Evolutionary conservation across 2,888 invertebrate species (phyloP).

Genomic region (Eueremaeus valkanovi): DNA sequence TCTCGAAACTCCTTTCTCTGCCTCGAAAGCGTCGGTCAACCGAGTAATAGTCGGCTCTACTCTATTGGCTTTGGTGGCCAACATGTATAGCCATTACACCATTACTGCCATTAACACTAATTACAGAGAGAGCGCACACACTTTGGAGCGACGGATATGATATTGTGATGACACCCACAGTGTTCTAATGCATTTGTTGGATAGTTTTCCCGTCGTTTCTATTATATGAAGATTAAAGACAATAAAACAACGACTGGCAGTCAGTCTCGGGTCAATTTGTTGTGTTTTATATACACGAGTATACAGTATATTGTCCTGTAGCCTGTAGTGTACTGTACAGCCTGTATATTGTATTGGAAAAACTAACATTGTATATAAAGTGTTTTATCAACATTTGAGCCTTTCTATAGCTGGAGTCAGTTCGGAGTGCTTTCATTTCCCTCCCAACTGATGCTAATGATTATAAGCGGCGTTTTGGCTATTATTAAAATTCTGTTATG

Average conservation of each 20-base stretch:
- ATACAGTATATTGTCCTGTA: no score
- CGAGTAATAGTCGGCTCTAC: neutral
- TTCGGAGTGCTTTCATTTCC: slow-evolving; percentile 21
- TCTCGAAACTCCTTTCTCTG: neutral
- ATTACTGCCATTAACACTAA: slow-evolving; percentile 30
- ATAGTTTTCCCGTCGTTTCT: slow-evolving; percentile 28
- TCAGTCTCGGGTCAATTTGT: slow-evolving; percentile 30
- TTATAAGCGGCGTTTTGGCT: slow-evolving; percentile 29
- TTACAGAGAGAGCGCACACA: neutral
- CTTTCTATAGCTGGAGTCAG: neutral
- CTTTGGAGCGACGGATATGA: slow-evolving; percentile 14
- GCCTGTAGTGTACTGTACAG: no score
- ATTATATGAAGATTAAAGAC: slow-evolving; percentile 33
- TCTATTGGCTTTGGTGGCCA: neutral
- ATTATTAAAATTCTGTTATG: slow-evolving; percentile 27
- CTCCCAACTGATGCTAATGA: slow-evolving; percentile 13
- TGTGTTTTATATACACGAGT: slow-evolving; percentile 10
- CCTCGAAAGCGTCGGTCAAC: neutral
- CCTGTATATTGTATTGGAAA: neutral
- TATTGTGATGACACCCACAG: slow-evolving; percentile 23
- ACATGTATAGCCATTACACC: neutral
- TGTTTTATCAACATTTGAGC: neutral
- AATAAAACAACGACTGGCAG: slow-evolving; percentile 19
- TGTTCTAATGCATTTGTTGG: slow-evolving; percentile 32
- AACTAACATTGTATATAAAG: neutral